Conservation (phyloP, 2,113 vertebrate genomes). For the Cacatua alba region DNA sequence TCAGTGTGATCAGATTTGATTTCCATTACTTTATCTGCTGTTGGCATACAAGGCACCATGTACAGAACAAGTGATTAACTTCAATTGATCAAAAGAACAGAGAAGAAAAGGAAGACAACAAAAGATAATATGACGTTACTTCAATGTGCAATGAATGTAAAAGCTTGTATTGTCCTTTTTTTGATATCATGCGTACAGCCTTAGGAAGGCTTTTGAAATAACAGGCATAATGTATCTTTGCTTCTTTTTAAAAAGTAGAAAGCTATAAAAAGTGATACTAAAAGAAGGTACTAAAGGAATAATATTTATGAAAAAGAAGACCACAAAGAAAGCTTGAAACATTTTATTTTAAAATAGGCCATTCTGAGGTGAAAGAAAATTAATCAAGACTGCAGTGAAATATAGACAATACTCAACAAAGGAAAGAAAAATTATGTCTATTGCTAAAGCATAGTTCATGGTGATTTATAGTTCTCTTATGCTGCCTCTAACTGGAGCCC, state of each 20-base stretch:
- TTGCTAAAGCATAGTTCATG: not conserved
- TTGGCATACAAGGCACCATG: not conserved
- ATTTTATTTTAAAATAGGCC: not conserved
- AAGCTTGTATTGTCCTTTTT: not conserved
- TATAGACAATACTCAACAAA: not conserved
- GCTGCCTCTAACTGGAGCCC: not conserved
- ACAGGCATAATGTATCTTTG: not conserved
- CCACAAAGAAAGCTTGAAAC: not conserved
- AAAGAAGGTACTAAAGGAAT: not conserved
- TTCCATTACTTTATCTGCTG: not conserved
- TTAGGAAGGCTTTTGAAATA: not conserved
- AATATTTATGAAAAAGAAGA: not conserved
- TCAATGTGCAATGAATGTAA: not conserved
- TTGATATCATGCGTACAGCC: not conserved
- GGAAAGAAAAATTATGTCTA: not conserved
- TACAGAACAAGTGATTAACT: not conserved
- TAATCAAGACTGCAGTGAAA: not conserved
- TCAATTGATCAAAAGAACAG: not conserved
- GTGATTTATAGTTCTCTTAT: not conserved
- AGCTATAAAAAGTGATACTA: not conserved
- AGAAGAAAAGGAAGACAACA: not conserved
- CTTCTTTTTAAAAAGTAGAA: not conserved
- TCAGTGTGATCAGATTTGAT: not conserved
- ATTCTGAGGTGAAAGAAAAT: not conserved
- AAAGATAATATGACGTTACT: not conserved